Evolutionary conservation across 2,888 invertebrate genomes (phyloP).

Genomic region (Drosophila basisetae): DNA sequence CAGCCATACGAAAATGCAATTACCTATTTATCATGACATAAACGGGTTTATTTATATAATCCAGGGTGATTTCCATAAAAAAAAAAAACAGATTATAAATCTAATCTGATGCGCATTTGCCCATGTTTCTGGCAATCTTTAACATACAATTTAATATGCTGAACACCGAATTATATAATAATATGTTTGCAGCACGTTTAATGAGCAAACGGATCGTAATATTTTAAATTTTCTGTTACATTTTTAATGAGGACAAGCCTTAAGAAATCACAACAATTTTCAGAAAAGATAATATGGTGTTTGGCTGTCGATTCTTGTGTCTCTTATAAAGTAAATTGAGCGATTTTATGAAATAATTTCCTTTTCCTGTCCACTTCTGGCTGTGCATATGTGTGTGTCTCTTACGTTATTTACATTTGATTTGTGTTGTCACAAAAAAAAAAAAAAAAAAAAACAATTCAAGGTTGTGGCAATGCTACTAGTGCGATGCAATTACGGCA

Average conservation of each 20-base stretch:
- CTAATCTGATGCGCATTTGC: neutral
- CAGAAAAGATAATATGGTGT: constrained; percentile 9
- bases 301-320: constrained; percentile 7
- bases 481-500: constrained; percentile 59
- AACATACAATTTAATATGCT: neutral
- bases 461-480: constrained; percentile 39
- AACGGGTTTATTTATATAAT: constrained; percentile 8
- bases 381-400: constrained; percentile 12
- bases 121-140: neutral
- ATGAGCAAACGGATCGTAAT: neutral
- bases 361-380: constrained; percentile 56
- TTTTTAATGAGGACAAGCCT: neutral
- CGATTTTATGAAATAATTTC: constrained; percentile 79
- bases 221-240: neutral
- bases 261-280: neutral
- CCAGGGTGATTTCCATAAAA: neutral
- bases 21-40: neutral
- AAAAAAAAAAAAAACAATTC: constrained; percentile 27
- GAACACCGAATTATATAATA: neutral
- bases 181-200: neutral
- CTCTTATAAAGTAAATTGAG: constrained; percentile 66
- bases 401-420: constrained; percentile 53
- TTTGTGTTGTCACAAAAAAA: constrained; percentile 38
- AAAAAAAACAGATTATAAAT: neutral
- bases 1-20: constrained; percentile 11